A percentile compares a stretch with the other conserved stretches of the same genome.
Evolutionary conservation across 2,797 vertebrate genomes (phyloP).

Genomic region (Craterocephalus amniculus): DNA sequence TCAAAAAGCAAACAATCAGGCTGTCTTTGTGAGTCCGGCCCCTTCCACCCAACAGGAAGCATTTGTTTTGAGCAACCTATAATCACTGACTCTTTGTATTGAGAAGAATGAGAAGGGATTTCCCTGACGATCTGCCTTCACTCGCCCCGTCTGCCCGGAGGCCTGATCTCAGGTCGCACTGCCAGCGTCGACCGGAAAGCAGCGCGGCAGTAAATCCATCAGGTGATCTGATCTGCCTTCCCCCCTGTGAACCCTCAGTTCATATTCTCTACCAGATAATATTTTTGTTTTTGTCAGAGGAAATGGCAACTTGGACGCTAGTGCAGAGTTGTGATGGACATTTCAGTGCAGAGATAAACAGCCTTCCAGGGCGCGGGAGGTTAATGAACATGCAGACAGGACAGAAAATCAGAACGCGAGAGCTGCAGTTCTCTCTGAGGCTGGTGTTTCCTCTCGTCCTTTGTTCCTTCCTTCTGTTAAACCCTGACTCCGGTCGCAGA

Average conservation of each 20-base stretch:
- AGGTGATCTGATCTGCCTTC: conserved; percentile 67
- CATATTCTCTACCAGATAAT: conserved; percentile 51
- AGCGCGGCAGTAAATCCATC: conserved; percentile 60
- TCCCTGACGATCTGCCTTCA: conserved; percentile 72
- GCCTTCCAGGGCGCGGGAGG: conserved; percentile 68
- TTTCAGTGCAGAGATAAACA: conserved; percentile 54
- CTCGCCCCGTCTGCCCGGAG: conserved; percentile 68
- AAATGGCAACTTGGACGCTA: conserved; percentile 57
- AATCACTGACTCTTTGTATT: conserved; percentile 75
- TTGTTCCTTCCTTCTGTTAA: conserved; percentile 73
- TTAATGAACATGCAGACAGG: conserved; percentile 71
- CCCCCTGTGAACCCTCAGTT: conserved; percentile 43
- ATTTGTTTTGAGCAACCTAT: conserved; percentile 70
- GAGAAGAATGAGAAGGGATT: conserved; percentile 76
- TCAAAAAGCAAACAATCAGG: conserved; percentile 71
- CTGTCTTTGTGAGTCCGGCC: conserved; percentile 54
- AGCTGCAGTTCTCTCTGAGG: conserved; percentile 57
- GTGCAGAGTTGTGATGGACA: conserved; percentile 20
- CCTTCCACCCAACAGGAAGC: conserved; percentile 70
- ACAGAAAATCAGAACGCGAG: conserved; percentile 73
- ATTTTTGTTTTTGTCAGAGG: conserved; percentile 68
- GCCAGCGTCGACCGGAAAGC: conserved; percentile 69
- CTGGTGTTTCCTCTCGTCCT: conserved; percentile 68
- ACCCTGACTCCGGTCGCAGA: conserved; percentile 54
- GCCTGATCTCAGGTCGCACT: conserved; percentile 69